Base-by-base conservation (phyloP, 1,140 invertebrate genomes). In the Drosophila seguyi region DNA sequence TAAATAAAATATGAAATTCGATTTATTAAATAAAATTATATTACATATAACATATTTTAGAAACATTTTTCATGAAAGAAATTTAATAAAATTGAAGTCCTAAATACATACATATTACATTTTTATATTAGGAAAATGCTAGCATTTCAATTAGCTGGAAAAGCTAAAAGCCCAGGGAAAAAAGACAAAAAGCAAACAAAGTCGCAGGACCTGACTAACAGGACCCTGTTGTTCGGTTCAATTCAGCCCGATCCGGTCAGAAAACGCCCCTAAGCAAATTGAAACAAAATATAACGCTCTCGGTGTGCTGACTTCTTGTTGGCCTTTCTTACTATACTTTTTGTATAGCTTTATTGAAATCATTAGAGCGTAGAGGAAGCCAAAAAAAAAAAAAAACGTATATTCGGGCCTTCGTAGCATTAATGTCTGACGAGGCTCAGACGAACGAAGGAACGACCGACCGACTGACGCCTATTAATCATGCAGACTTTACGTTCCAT, bases 401-500 rank as follows among this genome's bases (percentile, higher is more conserved):
- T 57, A 41, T 36, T 58, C 13, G 48, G 48, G 25, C 11, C 18
- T 27, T 48, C 34, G 16, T 25, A 14, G 76, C 63, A 74, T 81
- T 77, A 90, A 90, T 90, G 84, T 85, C 81, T 84, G 81, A 81
- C 68, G 84, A 84, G 44, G 67, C 52, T 71, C 65, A 72, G 66
- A 58, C 66, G 66, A 36, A 74, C 73, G 71, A 69, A 74, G 69
- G 58, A 69, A 74, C 78, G 61, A 81, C 69, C 78, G 61, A 81
- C 69, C 85, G 59, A 88, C 81, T 81, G 85, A 79, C 74, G 85
- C 86, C 85, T 90, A 90, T 90, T 90, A 90, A 90, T 90, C 85
- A 90, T 90, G 85, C 85, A 81, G 85, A 81, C 85, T 90, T 90
- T 79, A 84, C 85, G 81, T 81, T 72, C 85, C 85, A 90, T 90